Base-by-base conservation (phyloP, 37 sponge, comb jelly and placozoan genomes). In the Halichondria panicea region DNA sequence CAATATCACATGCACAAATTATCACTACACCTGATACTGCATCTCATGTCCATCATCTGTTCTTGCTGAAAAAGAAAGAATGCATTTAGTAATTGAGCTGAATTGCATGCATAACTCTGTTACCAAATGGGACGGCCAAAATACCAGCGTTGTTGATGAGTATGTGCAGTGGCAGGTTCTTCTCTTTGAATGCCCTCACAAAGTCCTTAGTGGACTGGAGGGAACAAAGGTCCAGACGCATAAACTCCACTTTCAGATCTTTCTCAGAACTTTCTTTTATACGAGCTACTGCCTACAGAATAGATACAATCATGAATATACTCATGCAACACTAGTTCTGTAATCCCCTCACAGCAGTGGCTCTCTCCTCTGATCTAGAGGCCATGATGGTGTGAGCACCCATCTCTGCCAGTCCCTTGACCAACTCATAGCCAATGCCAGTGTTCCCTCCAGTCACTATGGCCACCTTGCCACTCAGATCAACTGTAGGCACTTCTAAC, bases 331-430 rank as follows among this genome's bases (percentile, higher is more conserved):
- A 58, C 15, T n/a, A 27, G 24, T 58, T 48, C 52, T 48, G 52
- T 11, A 48, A 15, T 48, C 44, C 4, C 21, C 72, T 86, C 46
- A 91, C 92, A 9, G 66, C 71, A 44, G 60, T 73, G 0, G 89
- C 93, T 63, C 84, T 84, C 60, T 87, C 85, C 25, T 80, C 44
- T 1, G 80, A 79, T 38, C 93, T 69, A 62, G 85, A 92, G 0
- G 93, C 93, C 19, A 92, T 84, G 72, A 87, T 78, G 65, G 82
- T 79, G 74, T 84, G 93, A 5, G 93, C 93, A 72, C 93, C 93
- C 85, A 92, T 50, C 27, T 31, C 31, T 5, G 81, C 88, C 32
- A 92, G 71, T 13, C 66, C 85, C 65, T 92, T 92, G 42, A 85
- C 85, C 6, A 82, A 81, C 82, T 92, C 93, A 28, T 88, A 88